These are phyloP conservation scores for Leptinotarsa haldemani DNA, from an alignment of 2,888 invertebrate genomes.

Conservation along the genomic window DNA sequence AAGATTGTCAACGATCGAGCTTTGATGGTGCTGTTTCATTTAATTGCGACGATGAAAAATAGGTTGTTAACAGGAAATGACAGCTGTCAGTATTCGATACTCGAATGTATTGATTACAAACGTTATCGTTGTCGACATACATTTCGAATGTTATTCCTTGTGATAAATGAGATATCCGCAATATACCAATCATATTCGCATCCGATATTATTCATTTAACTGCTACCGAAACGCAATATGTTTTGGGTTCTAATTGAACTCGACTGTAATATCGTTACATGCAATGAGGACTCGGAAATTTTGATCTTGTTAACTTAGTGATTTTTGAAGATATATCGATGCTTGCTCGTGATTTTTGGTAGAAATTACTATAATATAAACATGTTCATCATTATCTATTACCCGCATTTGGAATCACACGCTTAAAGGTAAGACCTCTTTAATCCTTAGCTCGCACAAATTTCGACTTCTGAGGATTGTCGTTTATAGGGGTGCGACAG, in stretches of 20 bases:
- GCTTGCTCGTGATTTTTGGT: no score
- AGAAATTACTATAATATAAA: no score
- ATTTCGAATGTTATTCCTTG: slow-evolving; percentile 2
- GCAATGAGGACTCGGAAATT: no score
- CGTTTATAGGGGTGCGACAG: no score
- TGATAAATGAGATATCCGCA: slow-evolving; percentile 5
- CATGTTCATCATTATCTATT: no score
- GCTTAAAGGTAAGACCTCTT: no score
- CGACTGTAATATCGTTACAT: background rate
- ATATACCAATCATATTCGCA: background rate
- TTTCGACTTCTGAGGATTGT: no score
- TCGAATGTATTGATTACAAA: background rate
- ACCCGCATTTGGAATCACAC: no score
- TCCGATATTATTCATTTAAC: background rate
- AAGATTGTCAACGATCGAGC: no score
- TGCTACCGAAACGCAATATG: background rate
- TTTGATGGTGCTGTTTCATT: background rate
- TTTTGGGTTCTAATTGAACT: background rate
- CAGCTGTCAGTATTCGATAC: background rate
- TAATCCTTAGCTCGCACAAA: no score
- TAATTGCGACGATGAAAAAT: background rate
- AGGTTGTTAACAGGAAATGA: background rate
- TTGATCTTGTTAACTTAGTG: no score
- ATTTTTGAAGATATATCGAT: no score
- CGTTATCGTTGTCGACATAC: background rate